Evolutionary conservation across 2,888 invertebrate genomes (phyloP).

Genomic region (Chironomus riparius): DNA sequence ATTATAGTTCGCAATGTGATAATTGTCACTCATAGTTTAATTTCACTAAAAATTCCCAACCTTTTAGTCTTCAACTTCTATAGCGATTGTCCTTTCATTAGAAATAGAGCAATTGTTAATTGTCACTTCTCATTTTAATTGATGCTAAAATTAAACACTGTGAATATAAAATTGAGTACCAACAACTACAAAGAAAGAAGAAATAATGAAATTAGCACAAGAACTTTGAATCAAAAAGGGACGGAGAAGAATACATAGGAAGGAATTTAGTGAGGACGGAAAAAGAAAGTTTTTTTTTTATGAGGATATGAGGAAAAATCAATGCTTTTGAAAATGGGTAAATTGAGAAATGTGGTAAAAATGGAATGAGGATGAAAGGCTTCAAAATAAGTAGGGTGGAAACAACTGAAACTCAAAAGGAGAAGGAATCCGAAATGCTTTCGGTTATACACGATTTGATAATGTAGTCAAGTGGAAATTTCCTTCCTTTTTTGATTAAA

Average conservation of each 20-base stretch:
- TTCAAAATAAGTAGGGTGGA: background rate
- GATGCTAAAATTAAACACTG: too few relatives aligned
- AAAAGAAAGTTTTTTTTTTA: background rate
- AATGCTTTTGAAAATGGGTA: background rate
- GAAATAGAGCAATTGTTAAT: too few relatives aligned
- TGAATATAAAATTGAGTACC: too few relatives aligned
- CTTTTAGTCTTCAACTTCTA: too few relatives aligned
- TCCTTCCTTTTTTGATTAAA: background rate
- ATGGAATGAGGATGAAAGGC: background rate
- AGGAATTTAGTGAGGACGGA: background rate
- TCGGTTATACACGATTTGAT: background rate
- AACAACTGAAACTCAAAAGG: background rate
- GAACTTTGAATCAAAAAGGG: too few relatives aligned
- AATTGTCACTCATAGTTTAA: too few relatives aligned
- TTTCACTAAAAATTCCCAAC: too few relatives aligned
- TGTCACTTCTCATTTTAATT: too few relatives aligned
- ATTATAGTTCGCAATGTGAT: too few relatives aligned
- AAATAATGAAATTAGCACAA: too few relatives aligned
- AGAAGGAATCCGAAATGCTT: background rate
- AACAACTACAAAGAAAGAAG: too few relatives aligned
- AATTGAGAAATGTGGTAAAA: background rate
- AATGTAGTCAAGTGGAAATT: slow-evolving; percentile 1
- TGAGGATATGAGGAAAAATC: background rate
- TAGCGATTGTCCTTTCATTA: too few relatives aligned
- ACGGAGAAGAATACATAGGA: background rate